phyloP scores from a whole-genome alignment of 2,113 vertebrate species.

The Archocentrus centrarchus region DNA sequence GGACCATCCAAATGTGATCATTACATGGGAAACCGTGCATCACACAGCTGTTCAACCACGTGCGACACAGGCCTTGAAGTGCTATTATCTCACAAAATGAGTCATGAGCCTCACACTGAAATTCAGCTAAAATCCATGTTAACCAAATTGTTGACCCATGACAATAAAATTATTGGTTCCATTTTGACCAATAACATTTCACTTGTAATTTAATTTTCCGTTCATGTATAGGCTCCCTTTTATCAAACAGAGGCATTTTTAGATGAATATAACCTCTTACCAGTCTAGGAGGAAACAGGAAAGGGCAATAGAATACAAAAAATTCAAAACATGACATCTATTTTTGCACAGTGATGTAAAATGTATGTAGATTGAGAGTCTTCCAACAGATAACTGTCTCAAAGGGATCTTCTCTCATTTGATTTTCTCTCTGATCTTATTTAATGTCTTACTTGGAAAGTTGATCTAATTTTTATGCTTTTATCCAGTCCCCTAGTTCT shows the following conservation, averaged over 20 bases:
- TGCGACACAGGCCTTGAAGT: conserved; percentile 32
- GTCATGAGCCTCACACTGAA: conserved; percentile 39
- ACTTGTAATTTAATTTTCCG: conserved; percentile 35
- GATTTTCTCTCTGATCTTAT: conserved; percentile 45
- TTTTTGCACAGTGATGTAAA: conserved; percentile 20
- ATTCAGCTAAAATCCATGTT: conserved; percentile 49
- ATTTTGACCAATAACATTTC: conserved; percentile 49
- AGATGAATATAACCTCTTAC: conserved; percentile 19
- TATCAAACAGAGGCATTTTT: not conserved
- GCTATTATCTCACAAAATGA: conserved; percentile 53
- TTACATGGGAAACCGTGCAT: conserved; percentile 31
- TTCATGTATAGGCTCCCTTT: not conserved
- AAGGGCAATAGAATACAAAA: conserved; percentile 1
- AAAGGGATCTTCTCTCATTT: conserved; percentile 16
- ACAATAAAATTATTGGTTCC: conserved; percentile 46
- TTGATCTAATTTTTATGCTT: conserved; percentile 36
- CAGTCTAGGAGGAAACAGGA: not conserved
- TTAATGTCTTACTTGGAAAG: conserved; percentile 23
- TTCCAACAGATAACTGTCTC: not conserved
- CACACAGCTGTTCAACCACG: conserved; percentile 51
- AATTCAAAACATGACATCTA: conserved; percentile 21
- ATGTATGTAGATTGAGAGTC: not conserved
- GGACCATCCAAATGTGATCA: conserved; percentile 42
- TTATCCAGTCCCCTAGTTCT: conserved; percentile 24
- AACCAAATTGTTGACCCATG: conserved; percentile 55